Base-by-base conservation (phyloP, 2,888 invertebrate species). In the Resseliella maxima region DNA sequence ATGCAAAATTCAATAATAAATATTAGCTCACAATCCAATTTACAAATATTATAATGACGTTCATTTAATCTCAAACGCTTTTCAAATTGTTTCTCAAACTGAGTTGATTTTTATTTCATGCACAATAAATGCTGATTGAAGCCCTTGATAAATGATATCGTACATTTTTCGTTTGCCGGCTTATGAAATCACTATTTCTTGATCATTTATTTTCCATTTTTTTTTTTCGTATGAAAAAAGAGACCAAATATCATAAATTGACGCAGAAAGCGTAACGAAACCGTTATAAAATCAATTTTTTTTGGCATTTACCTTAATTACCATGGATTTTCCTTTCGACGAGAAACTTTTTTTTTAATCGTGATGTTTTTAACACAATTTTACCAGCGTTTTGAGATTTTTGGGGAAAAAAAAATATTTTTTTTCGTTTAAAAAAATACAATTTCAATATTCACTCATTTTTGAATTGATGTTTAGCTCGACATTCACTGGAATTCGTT, bases 121-220 rank as follows among this genome's bases (percentile, higher is more conserved):
- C 59, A 59, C 59, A 8, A 59, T 59, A 59, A 59, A 59, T 24
- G 27, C 59, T 27, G 59, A 59, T 59, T n/a, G 6, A 24, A 59
- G 59, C 27, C 50, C 59, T 59, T 59, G 59, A 59, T 59, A 59
- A 41, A 59, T 59, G 59, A 59, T 59, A 59, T 50, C 50, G 50
- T 3, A 18, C 50, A 50, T 21, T 18, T 59, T 59, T 18, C 50
- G 50, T n/a, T 12, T 18, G 12, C 18, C 2, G 18, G n/a, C 24
- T 59, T 59, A 59, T 59, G 59, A 59, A 59, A 59, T 41, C 41
- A 12, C 12, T 41, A 41, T 41, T 8, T 59, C 24, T 59, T 12
- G 0, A 59, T 59, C 50, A 50, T 50, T 50, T 50, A 18, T n/a
- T 59, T 5, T 59, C 27, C 59, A 59, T 24, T 59, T 59, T 18